phyloP scores from a whole-genome alignment of 2,113 vertebrate genomes.

The Mirounga angustirostris region DNA sequence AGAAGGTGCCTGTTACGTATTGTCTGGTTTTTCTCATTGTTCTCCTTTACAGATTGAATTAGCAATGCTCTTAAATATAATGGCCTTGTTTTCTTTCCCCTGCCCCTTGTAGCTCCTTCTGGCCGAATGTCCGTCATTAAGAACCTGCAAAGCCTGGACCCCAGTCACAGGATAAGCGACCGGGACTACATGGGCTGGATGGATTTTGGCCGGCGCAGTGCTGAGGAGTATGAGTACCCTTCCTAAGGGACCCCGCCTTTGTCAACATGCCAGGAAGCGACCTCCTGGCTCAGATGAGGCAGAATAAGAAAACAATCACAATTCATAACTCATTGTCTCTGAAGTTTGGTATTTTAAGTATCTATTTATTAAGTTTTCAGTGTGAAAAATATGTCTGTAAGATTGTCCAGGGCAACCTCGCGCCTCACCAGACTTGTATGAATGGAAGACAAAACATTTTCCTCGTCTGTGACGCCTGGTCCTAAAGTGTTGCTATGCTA shows the following conservation, averaged over 20 bases:
- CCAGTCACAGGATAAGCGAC: conserved; percentile 96
- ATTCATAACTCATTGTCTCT: conserved; percentile 79
- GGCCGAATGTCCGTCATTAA: conserved; percentile 91
- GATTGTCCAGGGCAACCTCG: conserved; percentile 89
- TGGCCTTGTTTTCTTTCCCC: neutral
- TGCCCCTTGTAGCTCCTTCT: conserved; percentile 88
- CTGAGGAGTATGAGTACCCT: conserved; percentile 96
- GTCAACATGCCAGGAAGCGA: conserved; percentile 13
- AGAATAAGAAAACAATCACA: conserved; percentile 78
- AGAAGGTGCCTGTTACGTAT: neutral
- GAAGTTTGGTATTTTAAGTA: conserved; percentile 87
- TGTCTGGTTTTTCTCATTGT: no score
- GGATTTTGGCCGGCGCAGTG: conserved; percentile 98
- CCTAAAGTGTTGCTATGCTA: conserved; percentile 82
- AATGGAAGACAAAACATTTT: conserved; percentile 75
- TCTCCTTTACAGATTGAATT: neutral
- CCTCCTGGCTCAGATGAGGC: conserved; percentile 73
- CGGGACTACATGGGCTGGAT: conserved; percentile 99
- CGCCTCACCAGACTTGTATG: conserved; percentile 92
- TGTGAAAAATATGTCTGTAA: conserved; percentile 93
- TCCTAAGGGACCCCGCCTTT: conserved; percentile 86
- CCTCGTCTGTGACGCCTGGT: conserved; percentile 84
- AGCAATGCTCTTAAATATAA: neutral
- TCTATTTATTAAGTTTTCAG: conserved; percentile 92
- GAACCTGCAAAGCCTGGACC: conserved; percentile 88